phyloP scores from a whole-genome alignment of 2,113 vertebrate genomes.

The human region GRCh38 chr7:138729501-138730000 shows the following conservation, averaged over 20 bases:
- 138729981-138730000: too few species aligned
- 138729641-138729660: neutral
- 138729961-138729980: too few species aligned
- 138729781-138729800: neutral
- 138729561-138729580: neutral
- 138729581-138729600: accelerated
- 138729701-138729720: neutral
- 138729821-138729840: neutral
- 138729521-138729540: neutral
- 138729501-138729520: neutral
- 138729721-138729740: accelerated
- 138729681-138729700: neutral
- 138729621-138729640: neutral
- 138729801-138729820: neutral
- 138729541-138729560: neutral
- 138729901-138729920: too few species aligned
- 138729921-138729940: too few species aligned
- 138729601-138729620: accelerated
- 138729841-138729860: neutral
- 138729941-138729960: too few species aligned
- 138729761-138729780: neutral
- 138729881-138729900: neutral
- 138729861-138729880: neutral
- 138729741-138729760: too few species aligned
- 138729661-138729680: neutral